Conservation (phyloP, 2,113 vertebrate species). For the Centropus bengalensis region DNA sequence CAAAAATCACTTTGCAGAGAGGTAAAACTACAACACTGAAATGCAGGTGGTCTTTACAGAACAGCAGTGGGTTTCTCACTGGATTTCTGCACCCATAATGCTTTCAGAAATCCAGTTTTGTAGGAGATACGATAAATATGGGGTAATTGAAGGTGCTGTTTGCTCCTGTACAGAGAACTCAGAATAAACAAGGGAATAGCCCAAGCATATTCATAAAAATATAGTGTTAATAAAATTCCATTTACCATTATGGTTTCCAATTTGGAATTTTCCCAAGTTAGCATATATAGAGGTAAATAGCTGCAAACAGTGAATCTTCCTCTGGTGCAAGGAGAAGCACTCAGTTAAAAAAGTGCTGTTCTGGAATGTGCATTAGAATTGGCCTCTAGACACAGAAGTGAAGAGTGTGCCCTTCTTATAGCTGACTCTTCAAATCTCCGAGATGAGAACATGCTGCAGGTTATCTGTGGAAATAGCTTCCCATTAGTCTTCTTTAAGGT, state of each 20-base stretch:
- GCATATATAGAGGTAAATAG: not conserved
- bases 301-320: not conserved
- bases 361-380: not conserved
- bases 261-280: not conserved
- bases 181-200: not conserved
- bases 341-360: not conserved
- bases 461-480: not conserved
- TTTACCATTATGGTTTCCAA: not conserved
- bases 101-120: not conserved
- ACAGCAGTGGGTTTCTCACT: fast-evolving
- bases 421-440: not conserved
- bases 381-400: not conserved
- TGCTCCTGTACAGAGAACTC: not conserved
- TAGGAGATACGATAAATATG: not conserved
- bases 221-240: not conserved
- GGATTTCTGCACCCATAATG: not conserved
- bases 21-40: not conserved
- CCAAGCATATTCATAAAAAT: not conserved
- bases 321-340: not conserved
- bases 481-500: not conserved
- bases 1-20: not conserved
- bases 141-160: not conserved
- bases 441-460: not conserved
- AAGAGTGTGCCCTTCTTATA: not conserved
- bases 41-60: not conserved